Evolutionary conservation across 2,888 invertebrate species (phyloP).

Genomic region (Harpalus rubripes): DNA sequence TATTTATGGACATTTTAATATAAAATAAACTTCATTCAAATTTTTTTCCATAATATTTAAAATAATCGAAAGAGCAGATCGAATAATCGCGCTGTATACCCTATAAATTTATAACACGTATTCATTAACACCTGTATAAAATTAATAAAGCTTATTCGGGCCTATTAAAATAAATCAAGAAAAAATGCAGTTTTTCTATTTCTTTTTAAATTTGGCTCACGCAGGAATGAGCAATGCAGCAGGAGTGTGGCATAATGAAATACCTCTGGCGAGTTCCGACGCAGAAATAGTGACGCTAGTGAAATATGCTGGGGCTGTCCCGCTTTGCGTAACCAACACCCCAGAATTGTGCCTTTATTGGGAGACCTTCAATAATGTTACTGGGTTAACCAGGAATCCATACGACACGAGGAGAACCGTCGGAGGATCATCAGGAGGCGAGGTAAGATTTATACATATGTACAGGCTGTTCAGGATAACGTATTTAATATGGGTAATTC

Average conservation of each 20-base stretch:
- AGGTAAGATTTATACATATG: slow-evolving; percentile 78
- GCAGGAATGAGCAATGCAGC: slow-evolving; percentile 85
- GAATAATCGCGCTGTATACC: no score
- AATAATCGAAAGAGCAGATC: no score
- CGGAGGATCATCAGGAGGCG: slow-evolving; percentile 95
- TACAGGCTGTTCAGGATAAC: no score
- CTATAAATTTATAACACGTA: no score
- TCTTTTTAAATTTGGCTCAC: not conserved
- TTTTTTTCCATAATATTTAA: no score
- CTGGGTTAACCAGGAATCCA: slow-evolving; percentile 90
- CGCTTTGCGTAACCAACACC: slow-evolving; percentile 90
- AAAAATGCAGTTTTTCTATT: no score
- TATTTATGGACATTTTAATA: no score
- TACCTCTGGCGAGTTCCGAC: slow-evolving; percentile 81
- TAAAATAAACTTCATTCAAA: no score
- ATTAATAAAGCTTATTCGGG: no score
- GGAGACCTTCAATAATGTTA: slow-evolving; percentile 89
- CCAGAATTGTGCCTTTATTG: slow-evolving; percentile 94
- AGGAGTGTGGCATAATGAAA: slow-evolving; percentile 80
- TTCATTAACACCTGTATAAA: no score
- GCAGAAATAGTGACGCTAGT: slow-evolving; percentile 84
- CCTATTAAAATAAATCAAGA: no score
- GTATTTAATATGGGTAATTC: no score
- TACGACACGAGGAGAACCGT: slow-evolving; percentile 86
- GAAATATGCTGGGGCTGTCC: slow-evolving; percentile 87